Conservation (phyloP, 2,888 invertebrate genomes). For the Shargacucullia verbasci region DNA sequence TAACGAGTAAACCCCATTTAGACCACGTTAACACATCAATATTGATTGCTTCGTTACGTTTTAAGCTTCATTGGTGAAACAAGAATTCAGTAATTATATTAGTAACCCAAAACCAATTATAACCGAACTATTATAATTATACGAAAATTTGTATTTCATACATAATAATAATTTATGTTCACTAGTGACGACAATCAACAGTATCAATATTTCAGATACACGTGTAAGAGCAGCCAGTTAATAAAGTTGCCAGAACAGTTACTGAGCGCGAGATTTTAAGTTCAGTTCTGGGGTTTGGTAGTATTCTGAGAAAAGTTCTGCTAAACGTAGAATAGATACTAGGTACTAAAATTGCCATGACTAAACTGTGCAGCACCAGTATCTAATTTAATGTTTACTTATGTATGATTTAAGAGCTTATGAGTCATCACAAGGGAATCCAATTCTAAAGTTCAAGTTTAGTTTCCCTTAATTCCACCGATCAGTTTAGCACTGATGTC, state of each 20-base stretch:
- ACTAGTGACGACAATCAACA: constrained; percentile 2
- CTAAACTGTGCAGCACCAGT: not conserved
- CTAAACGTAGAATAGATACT: too few relatives aligned
- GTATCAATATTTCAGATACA: constrained; percentile 12
- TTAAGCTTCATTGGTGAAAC: too few relatives aligned
- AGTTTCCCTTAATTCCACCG: constrained; percentile 2
- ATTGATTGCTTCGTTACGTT: too few relatives aligned
- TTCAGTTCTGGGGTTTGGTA: not conserved
- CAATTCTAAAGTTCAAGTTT: constrained; percentile 29
- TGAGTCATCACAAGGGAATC: constrained; percentile 16
- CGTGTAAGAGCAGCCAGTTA: constrained; percentile 8
- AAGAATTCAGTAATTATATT: constrained; percentile 13
- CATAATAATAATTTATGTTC: not conserved
- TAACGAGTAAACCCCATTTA: too few relatives aligned
- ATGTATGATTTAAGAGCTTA: not conserved
- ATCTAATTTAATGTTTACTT: too few relatives aligned
- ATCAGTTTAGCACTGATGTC: constrained; percentile 27
- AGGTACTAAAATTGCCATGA: too few relatives aligned
- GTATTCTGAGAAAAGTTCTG: too few relatives aligned
- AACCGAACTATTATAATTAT: constrained; percentile 6
- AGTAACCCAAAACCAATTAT: constrained; percentile 23
- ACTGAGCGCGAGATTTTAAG: too few relatives aligned
- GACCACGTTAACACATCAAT: too few relatives aligned
- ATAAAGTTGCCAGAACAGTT: not conserved
- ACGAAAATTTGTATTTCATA: constrained; percentile 18